Conservation (phyloP, 2,113 vertebrate genomes). For the Murina feae region DNA sequence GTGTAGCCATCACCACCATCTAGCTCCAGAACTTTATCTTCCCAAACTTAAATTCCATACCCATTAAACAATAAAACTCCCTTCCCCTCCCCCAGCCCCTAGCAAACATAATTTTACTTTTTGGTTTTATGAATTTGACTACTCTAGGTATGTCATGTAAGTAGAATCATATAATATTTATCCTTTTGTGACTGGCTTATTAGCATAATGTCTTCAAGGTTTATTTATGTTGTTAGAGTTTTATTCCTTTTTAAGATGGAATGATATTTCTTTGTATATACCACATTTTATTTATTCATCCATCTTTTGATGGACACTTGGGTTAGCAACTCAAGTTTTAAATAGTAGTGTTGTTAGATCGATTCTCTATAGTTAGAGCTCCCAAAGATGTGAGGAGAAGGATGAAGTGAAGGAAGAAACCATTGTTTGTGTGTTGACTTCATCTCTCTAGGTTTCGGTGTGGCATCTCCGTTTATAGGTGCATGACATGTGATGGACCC, state of each 20-base stretch:
- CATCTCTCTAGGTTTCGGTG: neutral
- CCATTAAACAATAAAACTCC: neutral
- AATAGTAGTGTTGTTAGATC: neutral
- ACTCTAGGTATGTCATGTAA: neutral
- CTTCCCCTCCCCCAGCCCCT: neutral
- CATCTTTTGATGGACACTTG: neutral
- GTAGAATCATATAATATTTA: neutral
- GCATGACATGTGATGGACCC: neutral
- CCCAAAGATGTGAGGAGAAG: neutral
- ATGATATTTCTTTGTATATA: neutral
- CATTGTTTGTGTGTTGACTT: neutral
- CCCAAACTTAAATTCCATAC: neutral
- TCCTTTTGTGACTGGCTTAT: neutral
- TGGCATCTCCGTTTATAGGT: neutral
- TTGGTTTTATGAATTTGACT: neutral
- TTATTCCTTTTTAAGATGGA: slow-evolving; percentile 15
- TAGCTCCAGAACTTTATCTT: neutral
- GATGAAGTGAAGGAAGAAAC: neutral
- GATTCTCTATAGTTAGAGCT: neutral
- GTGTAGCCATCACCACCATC: neutral
- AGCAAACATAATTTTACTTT: neutral
- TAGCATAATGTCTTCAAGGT: neutral
- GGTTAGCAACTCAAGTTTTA: slow-evolving; percentile 21
- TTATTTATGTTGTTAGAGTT: slow-evolving; percentile 4
- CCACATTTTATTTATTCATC: neutral